These are phyloP conservation scores for Gymnothorax reevesii DNA, from an alignment of 2,797 vertebrate genomes.

Conservation along the genomic window DNA sequence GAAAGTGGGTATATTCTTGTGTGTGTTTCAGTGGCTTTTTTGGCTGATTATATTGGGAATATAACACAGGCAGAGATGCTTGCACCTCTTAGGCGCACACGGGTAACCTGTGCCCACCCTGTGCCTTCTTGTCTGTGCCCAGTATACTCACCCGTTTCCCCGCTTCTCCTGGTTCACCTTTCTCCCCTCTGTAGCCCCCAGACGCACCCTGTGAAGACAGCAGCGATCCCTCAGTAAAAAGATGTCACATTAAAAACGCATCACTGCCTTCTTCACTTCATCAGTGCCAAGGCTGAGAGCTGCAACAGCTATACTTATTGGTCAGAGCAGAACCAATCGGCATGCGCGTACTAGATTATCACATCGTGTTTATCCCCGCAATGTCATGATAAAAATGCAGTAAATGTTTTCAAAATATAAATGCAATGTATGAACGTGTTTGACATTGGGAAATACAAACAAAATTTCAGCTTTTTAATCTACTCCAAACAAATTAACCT, in stretches of 20 bases:
- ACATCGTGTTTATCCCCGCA: too few relatives aligned
- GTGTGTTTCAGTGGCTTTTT: too few relatives aligned
- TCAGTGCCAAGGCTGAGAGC: neutral
- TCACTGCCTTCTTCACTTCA: neutral
- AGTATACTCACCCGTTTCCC: constrained; percentile 87
- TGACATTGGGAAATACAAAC: too few relatives aligned
- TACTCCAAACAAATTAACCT: too few relatives aligned
- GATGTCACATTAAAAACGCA: neutral
- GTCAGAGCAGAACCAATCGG: too few relatives aligned
- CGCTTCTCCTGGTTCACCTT: constrained; percentile 89
- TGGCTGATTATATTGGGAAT: too few relatives aligned
- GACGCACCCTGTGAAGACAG: constrained; percentile 74
- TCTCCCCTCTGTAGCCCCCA: constrained; percentile 85
- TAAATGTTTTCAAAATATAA: too few relatives aligned
- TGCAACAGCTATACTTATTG: neutral
- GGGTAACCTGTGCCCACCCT: neutral
- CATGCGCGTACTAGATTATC: too few relatives aligned
- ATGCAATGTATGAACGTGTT: too few relatives aligned
- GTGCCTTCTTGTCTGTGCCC: neutral
- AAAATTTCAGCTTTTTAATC: too few relatives aligned
- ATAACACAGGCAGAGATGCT: neutral
- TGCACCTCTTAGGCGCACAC: neutral
- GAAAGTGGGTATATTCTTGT: too few relatives aligned
- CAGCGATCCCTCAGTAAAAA: neutral
- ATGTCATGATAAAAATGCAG: too few relatives aligned